These are phyloP conservation scores for Thamnophis sirtalis DNA, from an alignment of 2,113 vertebrate species.

Conservation along the genomic window DNA sequence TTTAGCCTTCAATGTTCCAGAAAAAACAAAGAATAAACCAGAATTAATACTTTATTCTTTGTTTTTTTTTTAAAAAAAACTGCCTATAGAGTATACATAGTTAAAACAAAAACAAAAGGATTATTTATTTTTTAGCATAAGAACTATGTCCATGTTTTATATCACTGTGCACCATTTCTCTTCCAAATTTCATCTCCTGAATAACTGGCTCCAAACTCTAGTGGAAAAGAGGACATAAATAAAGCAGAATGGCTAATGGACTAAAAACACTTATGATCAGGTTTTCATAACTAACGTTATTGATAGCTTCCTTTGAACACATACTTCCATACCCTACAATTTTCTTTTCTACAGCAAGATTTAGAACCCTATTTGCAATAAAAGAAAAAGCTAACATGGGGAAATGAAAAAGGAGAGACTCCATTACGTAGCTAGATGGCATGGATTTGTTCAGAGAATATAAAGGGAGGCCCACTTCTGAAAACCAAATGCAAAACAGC, in stretches of 20 bases:
- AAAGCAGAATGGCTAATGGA: slow-evolving; percentile 73
- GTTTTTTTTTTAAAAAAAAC: slow-evolving; percentile 16
- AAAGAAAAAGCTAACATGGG: slow-evolving; percentile 58
- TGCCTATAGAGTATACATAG: slow-evolving; percentile 10
- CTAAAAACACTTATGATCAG: slow-evolving; percentile 76
- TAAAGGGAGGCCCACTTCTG: slow-evolving; percentile 32
- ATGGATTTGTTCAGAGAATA: slow-evolving; percentile 41
- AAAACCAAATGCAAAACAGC: slow-evolving; percentile 14
- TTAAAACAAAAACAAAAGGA: slow-evolving; percentile 46
- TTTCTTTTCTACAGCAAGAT: slow-evolving; percentile 74
- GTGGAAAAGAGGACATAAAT: slow-evolving; percentile 71
- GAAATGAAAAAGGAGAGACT: slow-evolving; percentile 59
- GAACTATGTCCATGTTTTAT: slow-evolving; percentile 65
- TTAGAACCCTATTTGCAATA: slow-evolving; percentile 75
- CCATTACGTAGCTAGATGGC: slow-evolving; percentile 44
- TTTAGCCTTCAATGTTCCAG: slow-evolving; percentile 26
- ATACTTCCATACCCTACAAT: slow-evolving; percentile 56
- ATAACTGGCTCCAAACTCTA: slow-evolving; percentile 67
- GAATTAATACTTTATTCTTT: slow-evolving; percentile 11
- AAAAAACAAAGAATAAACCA: slow-evolving; percentile 23
- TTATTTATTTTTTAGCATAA: slow-evolving; percentile 46
- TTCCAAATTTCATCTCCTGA: slow-evolving; percentile 66
- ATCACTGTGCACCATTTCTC: slow-evolving; percentile 54
- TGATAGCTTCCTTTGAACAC: slow-evolving; percentile 63
- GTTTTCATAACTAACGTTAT: slow-evolving; percentile 76